phyloP scores from a whole-genome alignment of 2,888 invertebrate species.

The Torymus texanus region DNA sequence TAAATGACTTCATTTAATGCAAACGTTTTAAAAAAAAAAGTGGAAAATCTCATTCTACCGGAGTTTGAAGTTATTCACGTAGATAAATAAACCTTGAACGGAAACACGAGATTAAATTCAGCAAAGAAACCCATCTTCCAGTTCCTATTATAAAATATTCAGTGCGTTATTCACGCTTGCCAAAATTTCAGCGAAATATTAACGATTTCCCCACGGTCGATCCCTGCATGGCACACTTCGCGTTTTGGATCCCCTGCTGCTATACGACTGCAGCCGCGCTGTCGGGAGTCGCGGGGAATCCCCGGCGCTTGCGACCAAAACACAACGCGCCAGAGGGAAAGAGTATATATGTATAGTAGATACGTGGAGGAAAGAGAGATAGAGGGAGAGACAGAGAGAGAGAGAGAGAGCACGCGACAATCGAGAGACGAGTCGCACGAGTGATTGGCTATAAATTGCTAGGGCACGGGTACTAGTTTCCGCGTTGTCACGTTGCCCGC shows the following conservation, averaged over 20 bases:
- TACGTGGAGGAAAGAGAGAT: no score
- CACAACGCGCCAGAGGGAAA: not conserved
- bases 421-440: constrained; percentile 29
- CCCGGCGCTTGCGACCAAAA: not conserved
- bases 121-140: no score
- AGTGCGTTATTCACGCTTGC: constrained; percentile 14
- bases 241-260: not conserved
- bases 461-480: constrained; percentile 14
- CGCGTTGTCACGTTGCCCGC: constrained; percentile 21
- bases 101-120: no score
- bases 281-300: not conserved
- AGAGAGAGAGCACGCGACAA: not conserved
- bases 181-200: constrained; percentile 18
- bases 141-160: not conserved
- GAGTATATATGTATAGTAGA: no score
- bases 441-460: constrained; percentile 45
- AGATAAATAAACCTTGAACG: no score
- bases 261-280: not conserved
- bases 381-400: not conserved
- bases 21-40: no score
- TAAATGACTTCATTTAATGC: no score
- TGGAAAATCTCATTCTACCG: no score
- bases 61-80: no score
- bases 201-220: constrained; percentile 9
- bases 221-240: not conserved